Base-by-base conservation (phyloP, 2,113 vertebrate species). In the Oreochromis spilurus region DNA sequence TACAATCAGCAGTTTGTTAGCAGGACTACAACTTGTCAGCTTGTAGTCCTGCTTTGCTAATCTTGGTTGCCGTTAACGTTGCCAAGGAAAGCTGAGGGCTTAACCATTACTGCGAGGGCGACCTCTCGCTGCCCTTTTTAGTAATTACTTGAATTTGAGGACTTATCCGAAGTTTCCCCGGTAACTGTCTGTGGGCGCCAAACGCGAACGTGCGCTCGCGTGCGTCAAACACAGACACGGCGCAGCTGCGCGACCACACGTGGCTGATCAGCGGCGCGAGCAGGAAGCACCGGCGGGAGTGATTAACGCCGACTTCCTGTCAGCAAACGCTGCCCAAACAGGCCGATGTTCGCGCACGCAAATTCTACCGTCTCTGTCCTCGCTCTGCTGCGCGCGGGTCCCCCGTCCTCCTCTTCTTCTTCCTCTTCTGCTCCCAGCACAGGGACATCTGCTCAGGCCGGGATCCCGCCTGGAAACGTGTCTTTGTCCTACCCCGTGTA, bases 391-490 rank as follows among this genome's bases (percentile, higher is more conserved):
- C 88, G 82, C 5, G 34, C 80, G 54, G 6, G 14, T 84, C 16
- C 78, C 75, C 16, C 24, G 77, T 45, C 83, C 29, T 34, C 58
- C 78, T 85, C 78, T 52, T 29, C 55, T 78, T 26, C 79, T 82
- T 43, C 54, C 72, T n/a, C 65, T 81, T 50, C 79, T 67, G 34
- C 5, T 67, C 86, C 45, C 53, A 9, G 48, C 81, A 83, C 78
- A 77, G 83, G 31, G 90, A 88, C 95, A 95, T 95, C 91, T 94
- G 91, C 91, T 92, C 87, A 85, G 29, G 11, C 82, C 21, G 36
- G 50, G 84, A 79, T 83, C 79, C 80, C 84, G 82, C 92, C 91
- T 91, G 92, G 84, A 72, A 92, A 93, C 93, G 92, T 90, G 84
- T 92, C 87, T 93, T 91, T 92, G 89, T 92, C 89, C 88, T 88